Percentiles rank a stretch among this genome's conserved stretches.
Evolutionary conservation across 2,113 vertebrate species (phyloP).

Genomic region (Heterotis niloticus): DNA sequence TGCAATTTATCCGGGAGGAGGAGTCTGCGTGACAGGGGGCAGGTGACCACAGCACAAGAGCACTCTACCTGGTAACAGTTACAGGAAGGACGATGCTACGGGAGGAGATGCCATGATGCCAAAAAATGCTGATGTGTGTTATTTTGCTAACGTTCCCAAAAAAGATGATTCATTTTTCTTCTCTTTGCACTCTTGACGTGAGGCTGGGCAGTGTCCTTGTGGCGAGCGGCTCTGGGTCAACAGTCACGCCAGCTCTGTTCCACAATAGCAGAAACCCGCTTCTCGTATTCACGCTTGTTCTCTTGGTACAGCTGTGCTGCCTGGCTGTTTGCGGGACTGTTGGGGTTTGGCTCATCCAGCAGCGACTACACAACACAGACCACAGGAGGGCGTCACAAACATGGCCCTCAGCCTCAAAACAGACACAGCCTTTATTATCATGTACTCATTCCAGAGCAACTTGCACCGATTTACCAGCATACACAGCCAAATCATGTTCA

Average conservation of each 20-base stretch:
- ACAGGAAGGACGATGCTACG: constrained; percentile 77
- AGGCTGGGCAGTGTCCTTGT: constrained; percentile 78
- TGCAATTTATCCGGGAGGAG: constrained; percentile 71
- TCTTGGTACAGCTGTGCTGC: constrained; percentile 98
- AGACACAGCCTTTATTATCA: background rate
- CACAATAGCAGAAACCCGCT: constrained; percentile 97
- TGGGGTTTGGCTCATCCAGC: constrained; percentile 97
- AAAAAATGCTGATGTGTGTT: constrained; percentile 50
- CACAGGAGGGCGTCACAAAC: background rate
- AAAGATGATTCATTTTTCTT: constrained; percentile 8
- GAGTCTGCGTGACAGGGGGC: constrained; percentile 62
- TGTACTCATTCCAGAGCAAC: background rate
- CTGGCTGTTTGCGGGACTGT: constrained; percentile 98
- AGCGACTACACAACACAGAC: constrained; percentile 71
- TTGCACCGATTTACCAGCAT: background rate
- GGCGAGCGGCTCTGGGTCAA: constrained; percentile 74
- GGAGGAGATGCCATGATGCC: constrained; percentile 59
- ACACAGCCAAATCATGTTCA: background rate
- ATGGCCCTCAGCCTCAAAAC: background rate
- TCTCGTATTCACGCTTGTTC: constrained; percentile 98
- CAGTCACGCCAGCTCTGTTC: constrained; percentile 99
- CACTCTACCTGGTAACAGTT: constrained; percentile 83
- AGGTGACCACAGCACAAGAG: constrained; percentile 77
- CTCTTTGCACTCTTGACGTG: constrained; percentile 68
- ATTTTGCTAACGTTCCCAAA: constrained; percentile 32